Evolutionary conservation across 1,140 invertebrate genomes (phyloP), one percentile per base, ranked within the genome.

Genomic region (Platyura marginata): DNA sequence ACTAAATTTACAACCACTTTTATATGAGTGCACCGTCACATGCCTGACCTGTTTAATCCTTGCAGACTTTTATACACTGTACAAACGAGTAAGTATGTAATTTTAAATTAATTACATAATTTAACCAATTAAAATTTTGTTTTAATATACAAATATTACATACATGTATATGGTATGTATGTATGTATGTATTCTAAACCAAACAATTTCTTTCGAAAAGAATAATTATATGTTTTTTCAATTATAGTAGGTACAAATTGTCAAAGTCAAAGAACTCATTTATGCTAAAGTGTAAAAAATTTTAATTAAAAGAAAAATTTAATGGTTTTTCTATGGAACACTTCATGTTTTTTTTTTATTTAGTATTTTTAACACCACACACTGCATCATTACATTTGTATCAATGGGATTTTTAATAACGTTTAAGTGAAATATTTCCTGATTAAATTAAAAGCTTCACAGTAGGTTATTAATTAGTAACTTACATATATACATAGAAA

Each of bases 121-220:
- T 39, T 39, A 21, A 18, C 13, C 11, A 15, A 39, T 20, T 4
- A 19, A 20, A 6, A 6, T 4, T 11, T 16, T 20, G 6, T 21
- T 13, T 3, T 3, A 4, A 21, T 18, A 4, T 11, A 4, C 4
- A 20, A 25, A 32, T 38, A 19, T 18, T 18, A 20, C 20, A 6
- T 20, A n/a, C 20, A 3, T 11, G 20, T 38, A 6, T n/a, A 19
- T 38, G 9, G 3, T 5, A 38, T 3, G 18, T 38, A 18, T 9
- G 15, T 15, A 15, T 21, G 20, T 11, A 38, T 38, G 18, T 15
- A 38, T 21, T 20, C 15, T 19, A 38, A 2, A 36, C 71, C 72
- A 0, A 72, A 75, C 44, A 75, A 76, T 52, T 74, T 74, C 49
- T 63, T 64, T 43, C 51, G 71, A 3, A 66, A 70, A 10, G 51